Percentiles rank a stretch among this genome's conserved stretches.
phyloP scores from a whole-genome alignment of 2,797 vertebrate genomes.

The Bothrops alternatus region DNA sequence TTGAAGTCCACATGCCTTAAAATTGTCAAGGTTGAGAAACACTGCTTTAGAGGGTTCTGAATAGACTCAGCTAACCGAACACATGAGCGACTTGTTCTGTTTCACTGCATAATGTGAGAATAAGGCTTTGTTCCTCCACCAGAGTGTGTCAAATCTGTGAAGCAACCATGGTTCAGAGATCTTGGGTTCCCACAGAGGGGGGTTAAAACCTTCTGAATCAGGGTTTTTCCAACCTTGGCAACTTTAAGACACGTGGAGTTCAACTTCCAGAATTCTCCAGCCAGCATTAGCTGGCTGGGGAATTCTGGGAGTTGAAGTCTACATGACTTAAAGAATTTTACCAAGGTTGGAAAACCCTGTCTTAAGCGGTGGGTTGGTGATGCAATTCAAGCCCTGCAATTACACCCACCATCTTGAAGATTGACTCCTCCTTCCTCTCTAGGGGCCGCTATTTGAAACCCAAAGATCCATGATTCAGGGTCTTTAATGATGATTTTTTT shows the following conservation, averaged over 20 bases:
- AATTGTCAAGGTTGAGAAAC: no score
- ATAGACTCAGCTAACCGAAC: background rate
- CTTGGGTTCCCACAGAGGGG: background rate
- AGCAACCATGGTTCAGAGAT: background rate
- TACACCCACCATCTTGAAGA: background rate
- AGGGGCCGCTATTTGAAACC: background rate
- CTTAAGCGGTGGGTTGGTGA: background rate
- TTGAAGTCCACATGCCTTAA: no score
- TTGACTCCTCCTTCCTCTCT: background rate
- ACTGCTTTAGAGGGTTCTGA: background rate
- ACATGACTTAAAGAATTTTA: background rate
- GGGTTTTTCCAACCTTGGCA: background rate
- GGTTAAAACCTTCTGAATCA: background rate
- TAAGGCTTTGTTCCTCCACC: background rate
- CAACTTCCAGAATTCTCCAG: background rate
- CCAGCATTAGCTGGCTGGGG: background rate
- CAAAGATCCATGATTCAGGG: background rate
- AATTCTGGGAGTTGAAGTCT: background rate
- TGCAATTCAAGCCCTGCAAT: background rate
- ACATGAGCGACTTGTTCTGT: background rate
- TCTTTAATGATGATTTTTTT: background rate
- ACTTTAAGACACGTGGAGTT: background rate
- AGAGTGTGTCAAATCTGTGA: no score
- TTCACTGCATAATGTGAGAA: background rate
- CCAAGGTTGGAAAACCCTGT: background rate